Evolutionary conservation across 1,140 invertebrate genomes (phyloP).

Genomic region (Drosophila mauritiana): DNA sequence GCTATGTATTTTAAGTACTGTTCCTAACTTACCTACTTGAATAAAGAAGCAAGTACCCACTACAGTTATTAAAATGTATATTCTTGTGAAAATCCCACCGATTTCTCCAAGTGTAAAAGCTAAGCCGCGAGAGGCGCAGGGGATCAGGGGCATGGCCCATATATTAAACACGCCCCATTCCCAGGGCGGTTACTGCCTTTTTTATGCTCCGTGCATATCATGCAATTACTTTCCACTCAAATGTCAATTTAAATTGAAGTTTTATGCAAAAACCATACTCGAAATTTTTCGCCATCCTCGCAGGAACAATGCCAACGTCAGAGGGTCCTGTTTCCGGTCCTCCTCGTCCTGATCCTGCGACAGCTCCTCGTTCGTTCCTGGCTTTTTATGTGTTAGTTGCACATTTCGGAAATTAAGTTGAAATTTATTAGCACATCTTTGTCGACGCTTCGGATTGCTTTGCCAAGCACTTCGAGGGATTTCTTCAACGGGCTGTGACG

Average conservation of each 20-base stretch:
- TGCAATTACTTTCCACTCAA: constrained; percentile 83
- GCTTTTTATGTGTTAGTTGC: constrained; percentile 80
- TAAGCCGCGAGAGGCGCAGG: constrained; percentile 22
- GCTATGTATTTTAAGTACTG: no score
- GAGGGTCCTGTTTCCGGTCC: constrained; percentile 13
- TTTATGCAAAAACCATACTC: constrained; percentile 82
- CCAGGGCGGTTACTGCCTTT: constrained; percentile 63
- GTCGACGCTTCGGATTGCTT: constrained; percentile 75
- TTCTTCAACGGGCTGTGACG: constrained; percentile 47
- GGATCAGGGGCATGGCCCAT: constrained; percentile 28
- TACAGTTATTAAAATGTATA: no score
- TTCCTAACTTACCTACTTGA: no score
- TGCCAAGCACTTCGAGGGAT: constrained; percentile 54
- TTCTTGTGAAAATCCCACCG: no score
- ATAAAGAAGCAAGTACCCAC: no score
- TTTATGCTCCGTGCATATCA: constrained; percentile 77
- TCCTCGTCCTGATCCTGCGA: constrained; percentile 5
- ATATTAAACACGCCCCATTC: constrained; percentile 73
- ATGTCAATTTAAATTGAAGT: constrained; percentile 83
- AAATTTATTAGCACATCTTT: constrained; percentile 82
- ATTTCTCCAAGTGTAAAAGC: constrained; percentile 12
- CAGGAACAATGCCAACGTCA: constrained; percentile 22
- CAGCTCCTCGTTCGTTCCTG: constrained; percentile 24
- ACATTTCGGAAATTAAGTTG: constrained; percentile 82
- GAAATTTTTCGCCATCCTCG: constrained; percentile 59